Evolutionary conservation across 2,888 invertebrate genomes (phyloP).

Genomic region (Bedellia somnulentella): DNA sequence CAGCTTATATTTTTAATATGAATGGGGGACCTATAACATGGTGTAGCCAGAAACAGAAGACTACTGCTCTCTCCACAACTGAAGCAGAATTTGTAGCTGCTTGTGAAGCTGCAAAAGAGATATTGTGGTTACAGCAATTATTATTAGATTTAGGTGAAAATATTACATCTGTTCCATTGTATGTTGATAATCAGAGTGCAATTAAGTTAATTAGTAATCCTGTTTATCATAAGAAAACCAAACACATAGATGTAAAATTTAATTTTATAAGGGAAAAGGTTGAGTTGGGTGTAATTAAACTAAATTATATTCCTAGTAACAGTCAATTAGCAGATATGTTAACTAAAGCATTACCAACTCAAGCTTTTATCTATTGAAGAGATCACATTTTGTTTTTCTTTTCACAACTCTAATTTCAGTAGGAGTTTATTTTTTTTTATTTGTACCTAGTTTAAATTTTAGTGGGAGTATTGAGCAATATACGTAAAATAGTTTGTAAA

Average conservation of each 20-base stretch:
- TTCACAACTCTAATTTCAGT: too few relatives aligned
- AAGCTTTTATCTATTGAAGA: constrained; percentile 1
- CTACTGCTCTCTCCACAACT: too few relatives aligned
- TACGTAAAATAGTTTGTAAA: too few relatives aligned
- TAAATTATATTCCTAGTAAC: constrained; percentile 13
- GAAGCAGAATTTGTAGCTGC: constrained; percentile 9
- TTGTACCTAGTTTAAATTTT: too few relatives aligned
- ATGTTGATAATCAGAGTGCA: too few relatives aligned
- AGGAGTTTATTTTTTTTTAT: too few relatives aligned
- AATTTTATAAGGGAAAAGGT: too few relatives aligned
- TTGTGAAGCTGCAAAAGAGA: constrained; percentile 13
- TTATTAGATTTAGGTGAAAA: constrained; percentile 7
- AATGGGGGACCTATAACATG: constrained; percentile 16
- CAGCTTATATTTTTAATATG: constrained; percentile 14
- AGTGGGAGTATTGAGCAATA: too few relatives aligned
- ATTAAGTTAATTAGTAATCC: constrained; percentile 14
- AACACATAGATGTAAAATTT: too few relatives aligned
- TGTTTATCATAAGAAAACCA: constrained; percentile 13
- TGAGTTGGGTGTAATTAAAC: not conserved
- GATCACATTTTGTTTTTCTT: not conserved
- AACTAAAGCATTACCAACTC: constrained; percentile 5
- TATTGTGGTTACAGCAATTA: too few relatives aligned
- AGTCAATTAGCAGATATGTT: constrained; percentile 8
- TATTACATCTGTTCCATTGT: not conserved
- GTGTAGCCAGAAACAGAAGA: constrained; percentile 14